Base-by-base conservation (phyloP, 2,113 vertebrate species). In the Aldabrachelys gigantea region DNA sequence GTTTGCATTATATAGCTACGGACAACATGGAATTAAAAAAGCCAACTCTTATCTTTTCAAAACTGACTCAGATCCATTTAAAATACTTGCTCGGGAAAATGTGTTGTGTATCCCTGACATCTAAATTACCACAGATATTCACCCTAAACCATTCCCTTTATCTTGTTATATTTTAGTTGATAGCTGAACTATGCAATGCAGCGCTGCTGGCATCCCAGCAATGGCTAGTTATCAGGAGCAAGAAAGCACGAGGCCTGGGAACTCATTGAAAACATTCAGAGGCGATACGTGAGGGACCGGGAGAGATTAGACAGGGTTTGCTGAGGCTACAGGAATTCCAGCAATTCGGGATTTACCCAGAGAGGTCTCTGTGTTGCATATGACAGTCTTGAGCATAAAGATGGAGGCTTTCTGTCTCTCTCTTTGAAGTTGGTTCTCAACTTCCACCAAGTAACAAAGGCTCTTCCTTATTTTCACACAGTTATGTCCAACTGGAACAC, bases 101-200 rank as follows among this genome's bases (percentile, higher is more conserved):
- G 84, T 92, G 52, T 84, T 35, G 93, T 90, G 50, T 96, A 96
- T 95, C 91, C 96, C 92, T 75, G 94, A 95, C 96, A 97, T 97
- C 95, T 95, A 95, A 89, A 83, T 85, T 91, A 86, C 92, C 84
- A 85, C 65, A 95, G 92, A 96, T 93, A 88, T 87, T 87, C 83
- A 52, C 69, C 91, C 93, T 86, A 78, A 96, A 94, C 96, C 84
- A 84, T 35, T 82, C 92, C 75, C 93, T 95, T 97, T 98, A 98
- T 98, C 98, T 97, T 94, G 81, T 87, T 94, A 6, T 97, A 95
- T 96, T 97, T 97, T 87, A 91, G 95, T 94, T 96, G 98, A 98
- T 98, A 98, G 96, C 96, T 96, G 59, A 97, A 94, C 96, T 97
- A 98, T 98, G 98, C 94, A 92, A 49, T 89, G 90, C 96, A 96